Conservation (phyloP, 2,888 invertebrate species). For the Platycheirus albimanus region DNA sequence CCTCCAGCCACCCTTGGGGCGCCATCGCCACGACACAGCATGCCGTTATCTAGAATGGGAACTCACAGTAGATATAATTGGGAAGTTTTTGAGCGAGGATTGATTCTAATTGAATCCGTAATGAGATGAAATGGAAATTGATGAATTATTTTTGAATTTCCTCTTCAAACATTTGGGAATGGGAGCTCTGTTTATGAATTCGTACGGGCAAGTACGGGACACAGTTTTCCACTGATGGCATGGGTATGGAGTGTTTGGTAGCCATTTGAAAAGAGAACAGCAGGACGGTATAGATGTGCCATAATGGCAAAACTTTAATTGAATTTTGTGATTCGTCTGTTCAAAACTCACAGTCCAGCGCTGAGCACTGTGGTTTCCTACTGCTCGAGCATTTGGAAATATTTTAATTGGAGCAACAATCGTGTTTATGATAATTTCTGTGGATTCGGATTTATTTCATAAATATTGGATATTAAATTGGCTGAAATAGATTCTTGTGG, state of each 20-base stretch:
- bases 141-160: slow-evolving; percentile 68
- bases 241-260: slow-evolving; percentile 8
- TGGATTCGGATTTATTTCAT: slow-evolving; percentile 28
- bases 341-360: slow-evolving; percentile 44
- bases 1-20: slow-evolving; percentile 3
- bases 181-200: slow-evolving; percentile 25
- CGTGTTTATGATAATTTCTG: slow-evolving; percentile 53
- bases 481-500: too few species aligned
- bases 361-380: neutral
- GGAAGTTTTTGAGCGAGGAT: slow-evolving; percentile 68
- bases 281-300: too few species aligned
- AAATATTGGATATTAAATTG: too few species aligned
- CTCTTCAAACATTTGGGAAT: neutral
- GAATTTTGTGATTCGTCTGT: slow-evolving; percentile 60
- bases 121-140: slow-evolving; percentile 73
- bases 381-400: slow-evolving; percentile 1
- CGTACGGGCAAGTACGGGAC: too few species aligned
- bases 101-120: slow-evolving; percentile 73
- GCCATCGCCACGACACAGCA: neutral
- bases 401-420: too few species aligned
- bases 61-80: slow-evolving; percentile 53
- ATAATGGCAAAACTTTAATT: slow-evolving; percentile 67
- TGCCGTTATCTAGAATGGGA: neutral
- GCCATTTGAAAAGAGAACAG: neutral
- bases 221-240: too few species aligned